These are phyloP conservation scores for Platalea minor DNA, from an alignment of 2,797 vertebrate genomes.

Conservation along the genomic window DNA sequence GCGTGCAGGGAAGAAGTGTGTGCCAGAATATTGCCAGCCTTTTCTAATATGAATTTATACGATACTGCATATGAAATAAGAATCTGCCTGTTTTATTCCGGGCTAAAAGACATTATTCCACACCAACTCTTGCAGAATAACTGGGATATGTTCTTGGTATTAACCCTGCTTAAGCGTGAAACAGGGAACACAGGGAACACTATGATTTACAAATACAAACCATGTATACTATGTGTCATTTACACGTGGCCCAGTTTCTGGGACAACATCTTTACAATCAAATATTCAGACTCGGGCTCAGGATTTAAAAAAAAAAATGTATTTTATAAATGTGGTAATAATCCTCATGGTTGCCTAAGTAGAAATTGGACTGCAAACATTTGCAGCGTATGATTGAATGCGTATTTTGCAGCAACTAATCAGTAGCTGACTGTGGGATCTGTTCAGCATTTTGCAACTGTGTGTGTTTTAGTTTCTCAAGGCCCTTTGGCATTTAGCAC, in stretches of 20 bases:
- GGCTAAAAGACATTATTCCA: background rate
- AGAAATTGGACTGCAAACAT: background rate
- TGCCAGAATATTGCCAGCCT: background rate
- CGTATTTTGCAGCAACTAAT: background rate
- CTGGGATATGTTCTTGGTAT: background rate
- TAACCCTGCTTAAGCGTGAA: background rate
- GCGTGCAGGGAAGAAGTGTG: background rate
- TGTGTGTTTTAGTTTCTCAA: conserved; percentile 19
- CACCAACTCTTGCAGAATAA: background rate
- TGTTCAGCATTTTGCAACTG: conserved; percentile 1
- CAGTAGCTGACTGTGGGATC: background rate
- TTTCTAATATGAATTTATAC: background rate
- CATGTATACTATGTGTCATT: background rate
- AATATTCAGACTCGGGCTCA: background rate
- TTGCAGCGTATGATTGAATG: background rate
- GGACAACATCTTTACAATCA: background rate
- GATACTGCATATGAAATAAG: background rate
- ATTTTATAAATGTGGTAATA: background rate
- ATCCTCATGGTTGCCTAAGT: background rate
- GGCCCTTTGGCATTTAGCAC: conserved; percentile 39
- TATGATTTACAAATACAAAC: background rate
- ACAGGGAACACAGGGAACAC: background rate
- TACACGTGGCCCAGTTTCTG: background rate
- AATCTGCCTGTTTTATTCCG: conserved; percentile 3
- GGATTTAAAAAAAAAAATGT: background rate